Percentiles rank a stretch among this genome's conserved stretches.
phyloP scores from a whole-genome alignment of 2,888 invertebrate species.

The Parascotia fuliginaria region DNA sequence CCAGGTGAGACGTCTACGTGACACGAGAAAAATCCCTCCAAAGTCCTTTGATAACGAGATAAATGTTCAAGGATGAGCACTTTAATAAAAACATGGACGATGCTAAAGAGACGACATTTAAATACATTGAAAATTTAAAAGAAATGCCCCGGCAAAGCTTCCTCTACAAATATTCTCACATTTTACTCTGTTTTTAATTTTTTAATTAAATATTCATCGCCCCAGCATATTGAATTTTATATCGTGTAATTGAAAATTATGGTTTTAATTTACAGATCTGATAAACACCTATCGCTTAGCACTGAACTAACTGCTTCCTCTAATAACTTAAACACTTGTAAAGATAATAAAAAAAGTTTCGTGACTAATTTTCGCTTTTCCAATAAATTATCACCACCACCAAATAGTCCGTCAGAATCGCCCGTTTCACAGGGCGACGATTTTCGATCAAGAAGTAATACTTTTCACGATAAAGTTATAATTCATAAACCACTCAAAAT shows the following conservation, averaged over 20 bases:
- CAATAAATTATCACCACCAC: constrained; percentile 41
- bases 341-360: constrained; percentile 26
- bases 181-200: constrained; percentile 7
- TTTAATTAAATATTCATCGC: no score
- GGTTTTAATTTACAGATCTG: constrained; percentile 53
- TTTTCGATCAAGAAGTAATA: constrained; percentile 36
- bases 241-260: no score
- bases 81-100: constrained; percentile 38
- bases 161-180: background rate
- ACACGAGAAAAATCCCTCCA: constrained; percentile 38
- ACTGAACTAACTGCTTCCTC: constrained; percentile 45
- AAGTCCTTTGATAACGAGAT: constrained; percentile 61
- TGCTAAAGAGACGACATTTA: constrained; percentile 28
- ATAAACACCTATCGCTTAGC: constrained; percentile 33
- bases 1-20: constrained; percentile 46
- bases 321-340: constrained; percentile 21
- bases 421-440: constrained; percentile 19
- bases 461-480: constrained; percentile 17
- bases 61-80: constrained; percentile 55
- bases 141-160: background rate
- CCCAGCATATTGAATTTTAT: no score
- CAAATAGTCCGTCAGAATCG: constrained; percentile 10
- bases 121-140: constrained; percentile 23
- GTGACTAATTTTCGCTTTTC: constrained; percentile 43
- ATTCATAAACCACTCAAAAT: constrained; percentile 27